A percentile compares a stretch with the other conserved stretches of the same genome.
Evolutionary conservation across 2,113 vertebrate genomes (phyloP).

Genomic region (Petrocephalus microphthalmus): DNA sequence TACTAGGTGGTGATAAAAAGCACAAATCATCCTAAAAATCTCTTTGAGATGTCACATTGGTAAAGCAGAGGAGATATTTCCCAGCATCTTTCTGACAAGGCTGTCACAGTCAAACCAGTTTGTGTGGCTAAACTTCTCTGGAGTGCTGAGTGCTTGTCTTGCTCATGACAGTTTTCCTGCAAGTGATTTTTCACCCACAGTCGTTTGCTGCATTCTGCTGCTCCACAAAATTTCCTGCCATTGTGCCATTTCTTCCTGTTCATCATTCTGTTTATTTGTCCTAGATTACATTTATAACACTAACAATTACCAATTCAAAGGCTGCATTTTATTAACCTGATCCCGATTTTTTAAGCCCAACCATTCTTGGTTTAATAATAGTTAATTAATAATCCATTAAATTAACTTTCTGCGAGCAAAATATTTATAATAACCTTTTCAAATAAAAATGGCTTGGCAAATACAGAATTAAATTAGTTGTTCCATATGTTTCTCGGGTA

Average conservation of each 20-base stretch:
- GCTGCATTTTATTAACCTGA: neutral
- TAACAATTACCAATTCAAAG: neutral
- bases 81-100: conserved; percentile 48
- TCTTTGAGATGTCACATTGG: conserved; percentile 10
- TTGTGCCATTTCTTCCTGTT: neutral
- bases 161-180: conserved; percentile 58
- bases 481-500: neutral
- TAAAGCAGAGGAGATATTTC: conserved; percentile 40
- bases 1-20: neutral
- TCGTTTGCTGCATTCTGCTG: conserved; percentile 23
- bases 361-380: neutral
- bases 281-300: neutral
- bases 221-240: neutral
- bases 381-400: neutral
- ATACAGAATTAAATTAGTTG: neutral
- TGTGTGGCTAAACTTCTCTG: conserved; percentile 41
- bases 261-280: neutral
- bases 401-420: neutral
- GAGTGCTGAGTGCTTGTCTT: conserved; percentile 48
- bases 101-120: conserved; percentile 48
- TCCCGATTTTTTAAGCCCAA: neutral
- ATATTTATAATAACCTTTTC: neutral
- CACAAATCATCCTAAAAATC: neutral
- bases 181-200: conserved; percentile 44
- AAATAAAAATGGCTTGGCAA: neutral